phyloP scores from a whole-genome alignment of 1,140 invertebrate genomes.

The Eumaeus atala region DNA sequence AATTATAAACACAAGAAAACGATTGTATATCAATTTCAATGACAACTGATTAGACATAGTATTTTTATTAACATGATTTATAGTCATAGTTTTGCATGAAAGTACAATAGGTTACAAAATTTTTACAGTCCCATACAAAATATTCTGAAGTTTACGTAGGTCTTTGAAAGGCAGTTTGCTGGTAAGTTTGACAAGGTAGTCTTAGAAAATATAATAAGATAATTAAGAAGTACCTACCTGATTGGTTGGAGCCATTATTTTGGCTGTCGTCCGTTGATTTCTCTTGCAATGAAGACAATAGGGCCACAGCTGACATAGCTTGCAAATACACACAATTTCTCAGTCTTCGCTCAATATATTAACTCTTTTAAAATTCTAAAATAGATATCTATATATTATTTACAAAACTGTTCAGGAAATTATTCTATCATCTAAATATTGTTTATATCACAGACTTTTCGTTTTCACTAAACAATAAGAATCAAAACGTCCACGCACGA shows the following conservation, averaged over 20 bases:
- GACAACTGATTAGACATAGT: no score
- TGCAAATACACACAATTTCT: slow-evolving; percentile 57
- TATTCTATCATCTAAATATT: slow-evolving; percentile 70
- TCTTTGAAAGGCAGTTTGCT: neutral
- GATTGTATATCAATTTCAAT: no score
- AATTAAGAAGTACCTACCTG: slow-evolving; percentile 27
- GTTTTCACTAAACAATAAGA: slow-evolving; percentile 72
- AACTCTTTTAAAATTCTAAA: slow-evolving; percentile 65
- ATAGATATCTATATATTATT: slow-evolving; percentile 66
- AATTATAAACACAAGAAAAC: no score
- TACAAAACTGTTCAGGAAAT: slow-evolving; percentile 69
- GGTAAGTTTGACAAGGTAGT: neutral
- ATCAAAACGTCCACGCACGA: slow-evolving; percentile 73
- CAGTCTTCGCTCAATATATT: slow-evolving; percentile 73
- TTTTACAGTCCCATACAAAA: neutral
- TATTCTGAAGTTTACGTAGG: neutral
- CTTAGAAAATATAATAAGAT: neutral
- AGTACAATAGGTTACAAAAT: no score
- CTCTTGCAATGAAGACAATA: slow-evolving; percentile 68
- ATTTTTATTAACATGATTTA: no score
- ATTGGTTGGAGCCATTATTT: slow-evolving; percentile 37
- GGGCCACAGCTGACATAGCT: slow-evolving; percentile 73
- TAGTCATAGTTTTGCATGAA: no score
- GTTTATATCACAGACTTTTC: slow-evolving; percentile 76
- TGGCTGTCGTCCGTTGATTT: slow-evolving; percentile 56